Evolutionary conservation across 2,888 invertebrate species (phyloP), one percentile per base, ranked within the genome.

Genomic region (Lasioglossum leucozonium): DNA sequence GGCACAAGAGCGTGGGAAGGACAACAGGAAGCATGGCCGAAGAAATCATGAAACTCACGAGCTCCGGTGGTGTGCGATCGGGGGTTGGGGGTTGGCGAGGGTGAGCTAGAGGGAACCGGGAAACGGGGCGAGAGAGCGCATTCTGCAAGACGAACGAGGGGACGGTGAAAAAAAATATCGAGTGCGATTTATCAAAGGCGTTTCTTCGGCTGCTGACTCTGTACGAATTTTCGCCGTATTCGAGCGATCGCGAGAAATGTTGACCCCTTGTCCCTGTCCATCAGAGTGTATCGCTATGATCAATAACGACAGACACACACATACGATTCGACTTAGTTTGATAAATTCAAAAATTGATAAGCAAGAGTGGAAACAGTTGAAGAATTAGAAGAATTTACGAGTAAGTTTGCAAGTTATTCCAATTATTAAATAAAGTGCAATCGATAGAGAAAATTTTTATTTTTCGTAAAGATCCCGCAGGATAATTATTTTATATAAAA

Each of bases 121-220:
- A 79, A 77, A 79, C 73, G 75, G 77, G 74, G 65, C 42, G 51
- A 51, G 81, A 87, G 86, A 84, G 87, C 72, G 81, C 78, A 85
- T 71, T 81, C 81, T 74, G 85, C 87, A 87, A 89, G 89, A 88
- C 85, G 87, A 89, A 83, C 84, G 87, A 88, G 51, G 89, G 83
- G 65, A 76, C 72, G 81, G 79, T 77, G 79, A 89, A 72, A 90
- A 91, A 92, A 94, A 94, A 93, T 93, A 94, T 93, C 92, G 91
- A 89, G 88, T 73, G 86, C 90, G 84, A 94, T 94, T 92, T 90
- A 93, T 94, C 93, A 93, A 90, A 86, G 81, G 90, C 89, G 86
- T 90, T 91, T 85, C 90, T 91, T 84, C 88, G 90, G 86, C 81
- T 82, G 82, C 83, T 81, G 86, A 88, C 87, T 80, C 86, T 65